Base-by-base conservation (phyloP, 2,888 invertebrate genomes). In the Schizotus pectinicornis region DNA sequence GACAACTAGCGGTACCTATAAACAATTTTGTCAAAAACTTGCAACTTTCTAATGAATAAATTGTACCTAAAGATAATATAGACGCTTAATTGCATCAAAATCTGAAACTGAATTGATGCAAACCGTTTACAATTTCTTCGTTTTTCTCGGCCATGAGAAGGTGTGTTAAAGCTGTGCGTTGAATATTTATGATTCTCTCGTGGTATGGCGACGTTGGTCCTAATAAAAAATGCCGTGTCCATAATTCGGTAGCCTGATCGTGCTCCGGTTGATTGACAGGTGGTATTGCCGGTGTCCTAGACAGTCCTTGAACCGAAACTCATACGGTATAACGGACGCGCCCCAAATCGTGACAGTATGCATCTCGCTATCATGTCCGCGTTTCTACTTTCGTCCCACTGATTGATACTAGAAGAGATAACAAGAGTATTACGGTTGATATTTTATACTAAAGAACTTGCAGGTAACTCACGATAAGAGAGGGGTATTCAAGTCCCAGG, bases 401-500 rank as follows among this genome's bases (percentile, higher is more conserved):
- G 22, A 11, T 34, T 7, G 14, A 7, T 11, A 39, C 12, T 14
- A 30, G 9, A 35, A 22, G 13, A 22, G 13, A 38, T 31, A 49
- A 49, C 36, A 12, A 36, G 8, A 14, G 31, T 31, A 38, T 46
- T 54, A 47, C 41, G 54, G 42, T 35, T 43, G 52, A 52, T 43
- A 52, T 45, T 32, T 31, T 38, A 46, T 39, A 41, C 37, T 32
- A 32, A 38, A 32, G 47, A 47, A n/a, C 54, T 47, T 41, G 6
- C 54, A 54, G 54, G 54, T 54, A 54, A 50, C 39, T 46, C 11
- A 39, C 46, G 57, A 57, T 57, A 57, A 57, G 57, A 52, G 51
- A 14, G 42, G 49, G 43, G 42, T 53, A 73, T 74, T 65, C 58
- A 58, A 67, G 67, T 67, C 72, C 74, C 70, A 71, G 70, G 73